Percentiles rank a stretch among this genome's conserved stretches.
Conservation (phyloP, 2,113 vertebrate genomes). For the Aplodontia rufa region DNA sequence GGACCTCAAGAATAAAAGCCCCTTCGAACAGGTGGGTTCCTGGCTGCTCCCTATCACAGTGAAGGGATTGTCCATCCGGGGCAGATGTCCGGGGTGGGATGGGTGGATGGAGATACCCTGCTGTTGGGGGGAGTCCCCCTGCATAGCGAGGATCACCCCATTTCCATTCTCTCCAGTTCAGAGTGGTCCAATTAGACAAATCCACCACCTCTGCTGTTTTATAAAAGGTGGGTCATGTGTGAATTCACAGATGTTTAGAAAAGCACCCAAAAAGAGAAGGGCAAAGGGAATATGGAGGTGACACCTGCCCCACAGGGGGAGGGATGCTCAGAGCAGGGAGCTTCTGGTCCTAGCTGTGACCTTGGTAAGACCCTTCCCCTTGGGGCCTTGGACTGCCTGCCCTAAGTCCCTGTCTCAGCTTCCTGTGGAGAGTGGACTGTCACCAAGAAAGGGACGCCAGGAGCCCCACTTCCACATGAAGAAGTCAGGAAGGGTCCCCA, state of each 20-base stretch:
- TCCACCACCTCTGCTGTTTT: background rate
- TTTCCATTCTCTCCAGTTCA: background rate
- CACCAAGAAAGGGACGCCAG: background rate
- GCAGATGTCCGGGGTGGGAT: no score
- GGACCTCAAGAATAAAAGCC: slow-evolving; percentile 81
- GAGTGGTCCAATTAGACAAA: background rate
- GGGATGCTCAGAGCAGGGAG: background rate
- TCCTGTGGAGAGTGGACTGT: background rate
- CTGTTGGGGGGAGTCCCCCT: background rate
- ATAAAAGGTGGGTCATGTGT: background rate
- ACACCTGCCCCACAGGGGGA: fast-evolving
- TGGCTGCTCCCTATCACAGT: background rate
- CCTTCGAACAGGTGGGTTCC: slow-evolving; percentile 90
- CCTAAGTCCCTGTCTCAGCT: background rate
- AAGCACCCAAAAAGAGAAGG: background rate
- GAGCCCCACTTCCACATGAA: background rate
- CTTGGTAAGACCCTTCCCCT: background rate
- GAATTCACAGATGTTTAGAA: fast-evolving
- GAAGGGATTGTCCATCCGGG: no score
- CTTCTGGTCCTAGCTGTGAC: background rate
- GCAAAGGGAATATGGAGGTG: no score
- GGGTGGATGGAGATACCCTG: background rate
- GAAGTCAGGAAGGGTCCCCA: background rate
- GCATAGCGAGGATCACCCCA: background rate
- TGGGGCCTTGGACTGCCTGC: background rate